Base-by-base conservation (phyloP, 1,140 invertebrate genomes). In the Camponotus floridanus region DNA sequence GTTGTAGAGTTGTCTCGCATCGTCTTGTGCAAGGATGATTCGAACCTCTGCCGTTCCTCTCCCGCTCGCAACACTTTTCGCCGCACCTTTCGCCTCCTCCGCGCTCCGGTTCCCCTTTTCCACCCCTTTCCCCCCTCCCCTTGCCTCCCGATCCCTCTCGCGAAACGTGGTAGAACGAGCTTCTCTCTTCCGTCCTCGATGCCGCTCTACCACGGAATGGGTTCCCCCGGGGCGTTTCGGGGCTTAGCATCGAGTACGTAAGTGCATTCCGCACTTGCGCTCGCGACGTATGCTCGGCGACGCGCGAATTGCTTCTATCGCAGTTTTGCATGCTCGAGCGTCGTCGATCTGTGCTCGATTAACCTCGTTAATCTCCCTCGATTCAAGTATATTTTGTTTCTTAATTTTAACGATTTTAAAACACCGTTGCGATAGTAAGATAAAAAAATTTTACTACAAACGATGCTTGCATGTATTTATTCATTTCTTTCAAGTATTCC, bases 11-110 rank as follows among this genome's bases (percentile, higher is more conserved):
- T 73, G 76, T 87, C 87, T 76, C 36, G 85, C 78, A 67, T 81
- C 70, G 71, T 71, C 87, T 89, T 88, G 87, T 80, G 86, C 55
- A 88, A 88, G 73, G 81, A 85, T 74, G 86, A 87, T 88, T 86
- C 51, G 61, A 57, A 33, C n/a, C 62, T 26, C 42, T 55, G 33
- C 73, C 45, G 3, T 36, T 31, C 74, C 65, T 8, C 33, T 13
- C 64, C 7, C 45, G 61, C 5, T 31, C 59, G 65, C 48, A 51
- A 57, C 87, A 51, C 87, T 89, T 68, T 70, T 57, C 26, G 36
- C 74, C 36, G 36, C 21, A 76, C 59, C 48, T 33, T 67, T 81
- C 67, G 79, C 55, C 79, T 73, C 55, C 67, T 21, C 79, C 73
- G 70, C 76, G 61, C 57, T 18, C 18, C 26, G 45, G 48, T 15